Evolutionary conservation across 2,888 invertebrate species (phyloP).

Genomic region (Mythimna impura): DNA sequence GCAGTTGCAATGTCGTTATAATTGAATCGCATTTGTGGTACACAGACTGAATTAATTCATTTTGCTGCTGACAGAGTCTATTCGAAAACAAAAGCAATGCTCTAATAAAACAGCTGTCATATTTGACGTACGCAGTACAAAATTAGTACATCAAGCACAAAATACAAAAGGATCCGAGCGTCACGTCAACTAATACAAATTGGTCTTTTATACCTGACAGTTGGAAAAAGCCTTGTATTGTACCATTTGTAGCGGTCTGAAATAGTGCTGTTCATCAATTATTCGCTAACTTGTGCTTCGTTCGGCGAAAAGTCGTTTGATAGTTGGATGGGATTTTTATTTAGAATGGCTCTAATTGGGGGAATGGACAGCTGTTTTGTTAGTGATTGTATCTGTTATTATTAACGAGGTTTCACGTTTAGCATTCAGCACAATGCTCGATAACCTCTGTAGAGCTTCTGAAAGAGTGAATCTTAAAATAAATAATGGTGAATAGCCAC

Average conservation of each 20-base stretch:
- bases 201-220: constrained; percentile 39
- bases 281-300: constrained; percentile 47
- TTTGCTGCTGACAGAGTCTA: constrained; percentile 11
- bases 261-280: constrained; percentile 59
- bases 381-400: constrained; percentile 23
- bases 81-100: constrained; percentile 28
- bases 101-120: constrained; percentile 33
- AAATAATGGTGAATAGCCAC: too few relatives aligned
- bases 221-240: constrained; percentile 43
- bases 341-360: constrained; percentile 44
- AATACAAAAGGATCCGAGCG: constrained; percentile 31
- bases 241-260: constrained; percentile 40
- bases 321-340: constrained; percentile 52
- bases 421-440: not conserved
- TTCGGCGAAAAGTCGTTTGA: constrained; percentile 41
- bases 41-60: not conserved
- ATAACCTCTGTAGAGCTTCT: too few relatives aligned
- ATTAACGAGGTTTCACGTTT: constrained; percentile 1
- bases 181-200: constrained; percentile 57
- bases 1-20: not conserved
- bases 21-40: not conserved
- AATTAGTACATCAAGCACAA: constrained; percentile 54
- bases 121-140: constrained; percentile 28
- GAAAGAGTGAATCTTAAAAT: too few relatives aligned
- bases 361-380: constrained; percentile 37